Conservation (phyloP, 2,113 vertebrate species). For the Chunga burmeisteri region DNA sequence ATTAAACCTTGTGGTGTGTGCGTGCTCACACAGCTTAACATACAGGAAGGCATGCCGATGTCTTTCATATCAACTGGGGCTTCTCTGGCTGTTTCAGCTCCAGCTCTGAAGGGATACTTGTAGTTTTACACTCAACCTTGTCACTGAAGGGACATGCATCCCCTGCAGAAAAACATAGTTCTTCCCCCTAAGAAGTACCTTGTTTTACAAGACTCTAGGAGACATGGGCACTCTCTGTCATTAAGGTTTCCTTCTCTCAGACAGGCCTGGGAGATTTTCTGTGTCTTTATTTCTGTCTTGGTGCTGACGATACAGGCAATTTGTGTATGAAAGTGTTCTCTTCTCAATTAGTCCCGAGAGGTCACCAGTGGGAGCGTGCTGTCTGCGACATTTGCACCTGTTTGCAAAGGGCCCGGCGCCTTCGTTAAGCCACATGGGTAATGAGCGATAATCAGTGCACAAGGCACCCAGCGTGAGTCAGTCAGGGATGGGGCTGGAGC, state of each 20-base stretch:
- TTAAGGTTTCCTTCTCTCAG: not conserved
- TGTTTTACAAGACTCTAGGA: constrained; percentile 16
- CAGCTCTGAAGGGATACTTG: not conserved
- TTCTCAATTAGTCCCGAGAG: not conserved
- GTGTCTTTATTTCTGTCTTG: not conserved
- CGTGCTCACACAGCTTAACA: not conserved
- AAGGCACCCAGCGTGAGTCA: not conserved
- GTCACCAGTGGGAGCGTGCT: not conserved
- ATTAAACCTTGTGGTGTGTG: not conserved
- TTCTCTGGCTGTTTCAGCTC: not conserved
- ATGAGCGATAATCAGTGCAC: not conserved
- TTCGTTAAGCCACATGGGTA: not conserved
- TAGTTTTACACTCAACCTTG: not conserved
- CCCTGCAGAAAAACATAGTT: not conserved
- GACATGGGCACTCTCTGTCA: not conserved
- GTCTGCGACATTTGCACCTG: not conserved
- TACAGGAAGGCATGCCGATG: not conserved
- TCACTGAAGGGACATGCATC: not conserved
- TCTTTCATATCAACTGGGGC: not conserved
- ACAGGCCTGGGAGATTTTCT: not conserved
- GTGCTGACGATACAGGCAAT: not conserved
- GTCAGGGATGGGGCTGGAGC: not conserved
- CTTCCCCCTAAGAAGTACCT: not conserved
- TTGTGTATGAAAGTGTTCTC: not conserved
- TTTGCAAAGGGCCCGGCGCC: not conserved